These are phyloP conservation scores for Anthophora plumipes DNA, from an alignment of 2,888 invertebrate species.

Conservation along the genomic window DNA sequence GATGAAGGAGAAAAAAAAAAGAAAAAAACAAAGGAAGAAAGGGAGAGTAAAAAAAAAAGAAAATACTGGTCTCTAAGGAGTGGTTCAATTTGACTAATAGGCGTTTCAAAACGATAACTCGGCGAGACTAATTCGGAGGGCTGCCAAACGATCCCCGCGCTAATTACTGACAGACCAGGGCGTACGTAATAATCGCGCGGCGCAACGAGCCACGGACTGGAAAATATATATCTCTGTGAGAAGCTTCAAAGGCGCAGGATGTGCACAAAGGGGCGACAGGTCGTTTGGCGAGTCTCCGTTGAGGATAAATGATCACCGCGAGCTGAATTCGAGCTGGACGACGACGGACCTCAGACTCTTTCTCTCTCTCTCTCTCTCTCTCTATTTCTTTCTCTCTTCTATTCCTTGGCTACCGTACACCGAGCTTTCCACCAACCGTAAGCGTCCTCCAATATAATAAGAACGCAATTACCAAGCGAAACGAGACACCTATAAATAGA, in stretches of 20 bases:
- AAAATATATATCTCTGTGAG: constrained; percentile 50
- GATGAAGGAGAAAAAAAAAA: not conserved
- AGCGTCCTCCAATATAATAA: constrained; percentile 53
- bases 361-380: not conserved
- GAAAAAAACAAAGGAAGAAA: not conserved
- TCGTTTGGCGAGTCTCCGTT: constrained; percentile 60
- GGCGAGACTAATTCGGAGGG: constrained; percentile 26
- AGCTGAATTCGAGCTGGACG: constrained; percentile 45
- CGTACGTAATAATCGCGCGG: constrained; percentile 59
- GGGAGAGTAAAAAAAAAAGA: not conserved
- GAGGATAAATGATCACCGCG: constrained; percentile 66
- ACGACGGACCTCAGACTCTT: constrained; percentile 8
- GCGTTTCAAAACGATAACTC: constrained; percentile 24
- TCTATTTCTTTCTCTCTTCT: not conserved
- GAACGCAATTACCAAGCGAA: constrained; percentile 69
- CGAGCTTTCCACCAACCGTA: constrained; percentile 1
- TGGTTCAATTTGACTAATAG: constrained; percentile 28
- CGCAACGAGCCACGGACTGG: constrained; percentile 28
- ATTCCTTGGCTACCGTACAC: constrained; percentile 19
- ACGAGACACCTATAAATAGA: constrained; percentile 74
- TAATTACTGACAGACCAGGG: constrained; percentile 50
- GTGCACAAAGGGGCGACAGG: constrained; percentile 64
- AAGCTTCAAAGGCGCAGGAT: constrained; percentile 52
- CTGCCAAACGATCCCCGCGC: constrained; percentile 19
- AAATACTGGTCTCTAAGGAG: not conserved